phyloP scores from a whole-genome alignment of 2,888 invertebrate genomes.

The Metallyticus violacea region DNA sequence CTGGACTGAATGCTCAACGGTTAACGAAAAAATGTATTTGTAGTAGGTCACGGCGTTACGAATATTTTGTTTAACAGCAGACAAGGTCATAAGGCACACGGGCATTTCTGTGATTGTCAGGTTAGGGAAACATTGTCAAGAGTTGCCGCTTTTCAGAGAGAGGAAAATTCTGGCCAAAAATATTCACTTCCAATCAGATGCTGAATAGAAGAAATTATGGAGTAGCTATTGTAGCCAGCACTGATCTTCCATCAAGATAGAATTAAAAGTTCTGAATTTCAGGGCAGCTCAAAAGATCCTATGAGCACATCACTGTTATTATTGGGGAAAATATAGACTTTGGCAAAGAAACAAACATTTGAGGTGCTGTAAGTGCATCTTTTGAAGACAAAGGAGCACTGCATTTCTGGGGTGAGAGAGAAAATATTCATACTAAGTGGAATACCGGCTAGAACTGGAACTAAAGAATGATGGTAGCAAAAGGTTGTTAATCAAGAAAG shows the following conservation, averaged over 20 bases:
- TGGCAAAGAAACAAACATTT: constrained; percentile 47
- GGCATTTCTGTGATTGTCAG: no score
- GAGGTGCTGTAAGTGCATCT: constrained; percentile 55
- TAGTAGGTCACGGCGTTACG: no score
- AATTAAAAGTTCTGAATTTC: constrained; percentile 58
- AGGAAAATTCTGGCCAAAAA: no score
- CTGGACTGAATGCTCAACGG: no score
- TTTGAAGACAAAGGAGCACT: constrained; percentile 61
- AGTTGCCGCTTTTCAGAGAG: no score
- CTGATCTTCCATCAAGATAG: constrained; percentile 56
- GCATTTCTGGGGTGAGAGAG: constrained; percentile 60
- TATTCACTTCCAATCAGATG: no score
- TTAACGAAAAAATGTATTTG: no score
- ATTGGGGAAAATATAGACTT: constrained; percentile 64
- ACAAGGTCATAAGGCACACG: no score
- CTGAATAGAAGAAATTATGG: no score
- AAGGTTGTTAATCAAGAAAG: constrained; percentile 56
- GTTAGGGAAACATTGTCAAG: no score
- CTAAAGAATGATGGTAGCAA: constrained; percentile 59
- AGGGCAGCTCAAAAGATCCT: constrained; percentile 61
- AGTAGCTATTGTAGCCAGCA: constrained; percentile 55
- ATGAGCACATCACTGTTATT: constrained; percentile 55
- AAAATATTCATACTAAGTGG: constrained; percentile 52
- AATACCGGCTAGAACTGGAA: constrained; percentile 60
- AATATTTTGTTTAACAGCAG: no score